phyloP scores from a whole-genome alignment of 2,888 invertebrate genomes.

The Caenorhabditis virilis region DNA sequence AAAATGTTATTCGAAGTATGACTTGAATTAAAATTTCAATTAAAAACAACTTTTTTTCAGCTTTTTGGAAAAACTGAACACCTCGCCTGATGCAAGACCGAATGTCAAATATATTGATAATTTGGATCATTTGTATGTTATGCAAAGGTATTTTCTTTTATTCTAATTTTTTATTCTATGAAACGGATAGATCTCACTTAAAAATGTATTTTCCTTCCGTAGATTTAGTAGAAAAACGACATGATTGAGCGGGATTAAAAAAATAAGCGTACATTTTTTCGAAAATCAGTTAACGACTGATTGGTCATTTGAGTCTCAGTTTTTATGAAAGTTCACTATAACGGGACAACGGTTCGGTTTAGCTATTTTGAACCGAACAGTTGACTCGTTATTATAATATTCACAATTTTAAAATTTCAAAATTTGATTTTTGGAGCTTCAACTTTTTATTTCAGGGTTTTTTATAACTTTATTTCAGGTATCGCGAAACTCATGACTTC shows the following conservation, averaged over 20 bases:
- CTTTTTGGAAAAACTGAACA: slow-evolving; percentile 74
- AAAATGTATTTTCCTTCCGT: too few relatives aligned
- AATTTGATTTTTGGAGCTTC: neutral
- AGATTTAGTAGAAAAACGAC: too few relatives aligned
- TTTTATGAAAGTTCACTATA: too few relatives aligned
- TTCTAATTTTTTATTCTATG: slow-evolving; percentile 82
- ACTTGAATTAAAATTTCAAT: neutral
- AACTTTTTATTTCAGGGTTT: neutral
- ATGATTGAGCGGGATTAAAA: too few relatives aligned
- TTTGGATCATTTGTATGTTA: slow-evolving; percentile 87
- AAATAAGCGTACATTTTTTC: too few relatives aligned
- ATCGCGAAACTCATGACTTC: slow-evolving; percentile 94
- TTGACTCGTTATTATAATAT: neutral
- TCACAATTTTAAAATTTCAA: slow-evolving; percentile 2
- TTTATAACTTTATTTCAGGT: slow-evolving; percentile 69
- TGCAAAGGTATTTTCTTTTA: slow-evolving; percentile 95
- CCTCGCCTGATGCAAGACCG: slow-evolving; percentile 88
- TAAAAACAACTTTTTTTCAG: slow-evolving; percentile 16
- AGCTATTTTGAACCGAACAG: too few relatives aligned
- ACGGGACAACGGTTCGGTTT: too few relatives aligned
- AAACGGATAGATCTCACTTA: too few relatives aligned
- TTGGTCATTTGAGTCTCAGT: too few relatives aligned
- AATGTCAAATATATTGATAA: slow-evolving; percentile 90
- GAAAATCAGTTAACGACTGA: too few relatives aligned
- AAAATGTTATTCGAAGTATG: slow-evolving; percentile 78